phyloP scores from a whole-genome alignment of 2,888 invertebrate genomes.

The Drosophila atroscutellata region DNA sequence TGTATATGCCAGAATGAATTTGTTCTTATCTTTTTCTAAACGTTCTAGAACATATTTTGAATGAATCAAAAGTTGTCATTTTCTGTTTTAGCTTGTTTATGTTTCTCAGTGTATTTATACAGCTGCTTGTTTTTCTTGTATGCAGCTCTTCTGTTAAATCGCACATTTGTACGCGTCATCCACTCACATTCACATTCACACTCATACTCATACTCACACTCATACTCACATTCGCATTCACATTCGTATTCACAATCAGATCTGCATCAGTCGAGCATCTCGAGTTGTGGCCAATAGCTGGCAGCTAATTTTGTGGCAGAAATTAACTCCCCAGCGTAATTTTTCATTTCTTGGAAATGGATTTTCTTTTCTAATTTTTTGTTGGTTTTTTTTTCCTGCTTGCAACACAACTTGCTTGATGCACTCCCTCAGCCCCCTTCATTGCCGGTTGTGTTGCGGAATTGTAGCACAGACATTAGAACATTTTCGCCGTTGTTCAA shows the following conservation, averaged over 20 bases:
- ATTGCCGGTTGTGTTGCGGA: constrained; percentile 20
- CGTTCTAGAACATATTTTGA: not conserved
- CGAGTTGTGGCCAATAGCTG: constrained; percentile 58
- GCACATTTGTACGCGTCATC: constrained; percentile 74
- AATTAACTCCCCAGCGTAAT: constrained; percentile 78
- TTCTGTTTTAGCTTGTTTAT: not conserved
- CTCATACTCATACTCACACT: constrained; percentile 5
- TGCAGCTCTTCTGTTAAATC: constrained; percentile 69
- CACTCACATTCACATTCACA: constrained; percentile 32
- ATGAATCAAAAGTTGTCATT: not conserved
- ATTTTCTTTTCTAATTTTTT: constrained; percentile 16
- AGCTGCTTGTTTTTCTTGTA: constrained; percentile 6
- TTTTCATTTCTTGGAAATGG: constrained; percentile 79
- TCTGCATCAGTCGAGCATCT: constrained; percentile 28
- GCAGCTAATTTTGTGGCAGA: constrained; percentile 73
- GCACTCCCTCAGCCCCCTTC: not conserved
- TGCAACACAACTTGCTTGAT: constrained; percentile 53
- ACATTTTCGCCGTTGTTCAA: constrained; percentile 56
- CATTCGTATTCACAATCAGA: constrained; percentile 24
- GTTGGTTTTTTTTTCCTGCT: constrained; percentile 15
- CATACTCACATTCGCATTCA: not conserved
- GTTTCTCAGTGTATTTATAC: not conserved
- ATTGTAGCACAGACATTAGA: constrained; percentile 63
- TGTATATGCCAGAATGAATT: not conserved
- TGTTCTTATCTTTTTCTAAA: not conserved